These are phyloP conservation scores for Gambelia wislizenii DNA, from an alignment of 2,797 vertebrate genomes.

Conservation along the genomic window DNA sequence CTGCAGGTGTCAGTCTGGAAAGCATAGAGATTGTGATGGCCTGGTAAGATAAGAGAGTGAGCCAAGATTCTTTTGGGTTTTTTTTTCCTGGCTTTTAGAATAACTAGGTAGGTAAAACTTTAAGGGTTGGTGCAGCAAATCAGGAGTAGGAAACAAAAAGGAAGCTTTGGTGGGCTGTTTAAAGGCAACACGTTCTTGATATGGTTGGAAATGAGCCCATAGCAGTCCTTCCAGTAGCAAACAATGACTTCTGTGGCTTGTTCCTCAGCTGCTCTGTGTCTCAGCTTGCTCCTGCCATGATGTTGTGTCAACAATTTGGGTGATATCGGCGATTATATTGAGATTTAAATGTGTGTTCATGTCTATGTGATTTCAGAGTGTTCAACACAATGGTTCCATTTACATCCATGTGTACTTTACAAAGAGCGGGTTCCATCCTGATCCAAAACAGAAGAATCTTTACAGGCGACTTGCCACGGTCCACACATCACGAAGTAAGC, in stretches of 20 bases:
- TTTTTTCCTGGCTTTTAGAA: neutral
- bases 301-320: neutral
- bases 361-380: constrained; percentile 74
- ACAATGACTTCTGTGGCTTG: neutral
- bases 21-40: neutral
- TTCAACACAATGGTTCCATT: constrained; percentile 91
- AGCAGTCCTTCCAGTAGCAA: neutral
- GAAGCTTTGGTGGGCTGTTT: neutral
- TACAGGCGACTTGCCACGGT: constrained; percentile 93
- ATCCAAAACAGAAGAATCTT: constrained; percentile 91
- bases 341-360: neutral
- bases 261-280: neutral
- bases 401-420: constrained; percentile 95
- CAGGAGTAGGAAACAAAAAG: neutral
- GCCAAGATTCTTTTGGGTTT: too few relatives aligned
- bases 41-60: neutral
- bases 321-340: too few relatives aligned
- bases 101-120: too few relatives aligned
- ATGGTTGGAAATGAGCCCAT: neutral
- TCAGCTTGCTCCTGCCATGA: too few relatives aligned
- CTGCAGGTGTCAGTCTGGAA: neutral
- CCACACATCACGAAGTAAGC: constrained; percentile 89
- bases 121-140: neutral
- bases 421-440: constrained; percentile 96
- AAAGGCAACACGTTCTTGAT: neutral